These are phyloP conservation scores for Benthosema pterotum DNA, from an alignment of 2,797 vertebrate genomes.

Conservation along the genomic window DNA sequence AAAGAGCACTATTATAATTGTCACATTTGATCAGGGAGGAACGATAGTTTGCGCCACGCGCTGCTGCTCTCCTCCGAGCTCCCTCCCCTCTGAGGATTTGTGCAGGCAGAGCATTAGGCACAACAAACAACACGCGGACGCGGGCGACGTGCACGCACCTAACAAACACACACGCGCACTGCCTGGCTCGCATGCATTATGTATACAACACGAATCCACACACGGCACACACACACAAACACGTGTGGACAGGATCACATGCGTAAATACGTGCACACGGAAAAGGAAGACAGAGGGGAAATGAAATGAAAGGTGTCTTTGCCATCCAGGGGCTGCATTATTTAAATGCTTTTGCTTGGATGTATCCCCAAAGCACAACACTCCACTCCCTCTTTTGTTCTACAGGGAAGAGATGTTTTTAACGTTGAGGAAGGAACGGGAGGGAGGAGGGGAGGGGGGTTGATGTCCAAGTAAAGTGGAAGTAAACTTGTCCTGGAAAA, in stretches of 20 bases:
- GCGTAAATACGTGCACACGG: slow-evolving; percentile 15
- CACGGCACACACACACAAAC: not conserved
- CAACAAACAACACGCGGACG: slow-evolving; percentile 30
- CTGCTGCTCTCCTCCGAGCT: slow-evolving; percentile 56
- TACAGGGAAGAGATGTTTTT: slow-evolving; percentile 18
- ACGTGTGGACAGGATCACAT: slow-evolving; percentile 10
- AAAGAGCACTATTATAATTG: slow-evolving; percentile 70
- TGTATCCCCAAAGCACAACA: slow-evolving; percentile 26
- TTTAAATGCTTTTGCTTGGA: slow-evolving; percentile 30
- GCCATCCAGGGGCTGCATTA: slow-evolving; percentile 19
- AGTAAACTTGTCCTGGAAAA: too few species aligned
- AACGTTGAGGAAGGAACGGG: slow-evolving; percentile 22
- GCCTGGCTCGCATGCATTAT: slow-evolving; percentile 19
- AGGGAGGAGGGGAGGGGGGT: slow-evolving; percentile 5
- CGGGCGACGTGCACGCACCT: slow-evolving; percentile 2
- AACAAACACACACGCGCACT: slow-evolving; percentile 15
- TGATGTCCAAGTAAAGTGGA: too few species aligned
- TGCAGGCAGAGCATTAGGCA: slow-evolving; percentile 45
- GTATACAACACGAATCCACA: slow-evolving; percentile 21
- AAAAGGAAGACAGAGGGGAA: slow-evolving; percentile 1
- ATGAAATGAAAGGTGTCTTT: slow-evolving; percentile 3
- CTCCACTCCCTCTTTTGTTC: slow-evolving; percentile 35
- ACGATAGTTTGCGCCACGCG: slow-evolving; percentile 68
- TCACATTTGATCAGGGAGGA: slow-evolving; percentile 76
- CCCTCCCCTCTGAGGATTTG: slow-evolving; percentile 45